Base-by-base conservation (phyloP, 2,797 vertebrate genomes). In the Nannoperca australis region DNA sequence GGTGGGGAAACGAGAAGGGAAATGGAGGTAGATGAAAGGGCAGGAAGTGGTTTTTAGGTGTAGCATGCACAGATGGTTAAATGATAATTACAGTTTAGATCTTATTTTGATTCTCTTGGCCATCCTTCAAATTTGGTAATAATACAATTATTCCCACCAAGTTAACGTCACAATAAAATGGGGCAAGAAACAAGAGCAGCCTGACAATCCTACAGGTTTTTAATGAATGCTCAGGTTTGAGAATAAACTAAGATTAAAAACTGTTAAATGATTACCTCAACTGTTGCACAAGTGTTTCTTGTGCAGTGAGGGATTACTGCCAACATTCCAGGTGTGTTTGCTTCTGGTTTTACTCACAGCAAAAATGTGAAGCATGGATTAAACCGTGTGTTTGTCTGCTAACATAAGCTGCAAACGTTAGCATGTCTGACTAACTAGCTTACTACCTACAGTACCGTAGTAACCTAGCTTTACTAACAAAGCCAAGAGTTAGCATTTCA, bases 1-100 rank as follows among this genome's bases (percentile, higher is more conserved):
- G 44, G 55, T 40, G 30, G 62, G 34, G 55, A 42, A 50, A 51
- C 32, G 61, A 42, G 22, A 67, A 72, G 51, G 30, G 12, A 49
- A 60, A 24, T 18, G 2, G 65, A 73, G 60, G 22, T 15, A 22
- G 30, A 56, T 63, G 13, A 74, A 42, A 67, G 45, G 44, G 34
- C 42, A 30, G 7, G 55, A 56, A 15, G 17, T 15, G 2, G 18
- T 40, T 44, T 54, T 30, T 30, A 56, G 20, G 24, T 32, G 36
- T 38, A 30, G 12, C n/a, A 53, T 0, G 1, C 55, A 55, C 38
- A 34, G 22, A 61, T 27, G 7, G 7, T 67, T 58, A 9, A 42
- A 36, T 10, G 47, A 50, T 62, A 13, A 12, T 51, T 65, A 24
- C 9, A 53, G 36, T 12, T 13, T 34, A 2, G 1, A 20, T 44